phyloP scores from a whole-genome alignment of 2,888 invertebrate species.

The Microctonus hyperodae region DNA sequence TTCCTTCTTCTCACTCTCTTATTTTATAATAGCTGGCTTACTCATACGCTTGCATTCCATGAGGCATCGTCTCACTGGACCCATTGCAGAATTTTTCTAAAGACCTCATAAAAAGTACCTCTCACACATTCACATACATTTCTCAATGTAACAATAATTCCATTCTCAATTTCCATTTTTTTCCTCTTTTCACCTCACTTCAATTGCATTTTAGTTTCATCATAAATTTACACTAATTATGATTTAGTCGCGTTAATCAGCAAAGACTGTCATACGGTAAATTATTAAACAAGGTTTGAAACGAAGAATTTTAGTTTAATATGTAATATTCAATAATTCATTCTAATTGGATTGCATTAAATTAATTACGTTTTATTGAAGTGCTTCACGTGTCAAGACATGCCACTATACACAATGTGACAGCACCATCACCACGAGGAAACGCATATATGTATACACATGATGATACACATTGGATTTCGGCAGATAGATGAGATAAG shows the following conservation, averaged over 20 bases:
- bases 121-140: no score
- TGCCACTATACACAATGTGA: neutral
- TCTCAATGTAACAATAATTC: no score
- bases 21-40: neutral
- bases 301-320: neutral
- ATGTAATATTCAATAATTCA: neutral
- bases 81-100: neutral
- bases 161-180: neutral
- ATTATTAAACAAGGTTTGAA: neutral
- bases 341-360: neutral
- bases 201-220: neutral
- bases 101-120: neutral
- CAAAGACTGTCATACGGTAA: neutral
- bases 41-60: neutral
- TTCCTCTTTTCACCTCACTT: neutral
- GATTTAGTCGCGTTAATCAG: neutral
- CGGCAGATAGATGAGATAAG: conserved; percentile 1
- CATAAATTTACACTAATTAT: neutral
- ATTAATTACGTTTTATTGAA: neutral
- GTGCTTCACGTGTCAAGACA: neutral
- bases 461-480: no score
- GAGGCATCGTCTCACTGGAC: neutral
- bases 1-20: neutral
- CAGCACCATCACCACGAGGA: neutral
- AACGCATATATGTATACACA: neutral